phyloP scores from a whole-genome alignment of 1,140 invertebrate species.

The Lepidurus apus region DNA sequence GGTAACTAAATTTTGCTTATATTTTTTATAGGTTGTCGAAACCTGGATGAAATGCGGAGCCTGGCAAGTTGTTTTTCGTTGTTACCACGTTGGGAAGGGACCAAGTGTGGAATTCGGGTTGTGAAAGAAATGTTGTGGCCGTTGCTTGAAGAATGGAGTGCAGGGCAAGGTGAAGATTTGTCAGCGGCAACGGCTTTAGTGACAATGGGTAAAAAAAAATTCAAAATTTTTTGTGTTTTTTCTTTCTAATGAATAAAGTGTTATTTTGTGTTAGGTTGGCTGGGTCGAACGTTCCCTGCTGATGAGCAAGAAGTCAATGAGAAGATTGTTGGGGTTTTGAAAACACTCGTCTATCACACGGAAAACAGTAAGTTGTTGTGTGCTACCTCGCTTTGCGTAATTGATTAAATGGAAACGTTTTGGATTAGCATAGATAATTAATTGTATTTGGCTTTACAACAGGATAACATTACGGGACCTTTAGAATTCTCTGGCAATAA shows the following conservation, averaged over 20 bases:
- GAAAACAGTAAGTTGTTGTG: conserved; percentile 26
- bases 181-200: conserved; percentile 18
- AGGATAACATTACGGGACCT: too few species aligned
- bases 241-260: background rate
- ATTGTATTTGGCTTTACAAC: background rate
- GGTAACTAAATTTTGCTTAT: background rate
- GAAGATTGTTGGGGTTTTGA: conserved; percentile 2
- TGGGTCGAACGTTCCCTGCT: background rate
- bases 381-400: background rate
- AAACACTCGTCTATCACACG: background rate
- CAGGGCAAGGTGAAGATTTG: conserved; percentile 20
- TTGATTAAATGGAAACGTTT: background rate
- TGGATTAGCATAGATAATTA: background rate
- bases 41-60: conserved; percentile 25
- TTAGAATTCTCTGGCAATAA: background rate
- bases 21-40: conserved; percentile 12
- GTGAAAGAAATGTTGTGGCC: conserved; percentile 23
- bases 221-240: background rate
- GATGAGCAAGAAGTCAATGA: background rate
- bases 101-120: background rate
- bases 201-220: conserved; percentile 18
- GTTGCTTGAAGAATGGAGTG: conserved; percentile 29
- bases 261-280: conserved; percentile 3
- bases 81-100: conserved; percentile 29
- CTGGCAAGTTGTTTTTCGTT: conserved; percentile 9